A percentile compares a stretch with the other conserved stretches of the same genome.
phyloP scores from a whole-genome alignment of 2,797 vertebrate genomes.

The Falco cherrug region DNA sequence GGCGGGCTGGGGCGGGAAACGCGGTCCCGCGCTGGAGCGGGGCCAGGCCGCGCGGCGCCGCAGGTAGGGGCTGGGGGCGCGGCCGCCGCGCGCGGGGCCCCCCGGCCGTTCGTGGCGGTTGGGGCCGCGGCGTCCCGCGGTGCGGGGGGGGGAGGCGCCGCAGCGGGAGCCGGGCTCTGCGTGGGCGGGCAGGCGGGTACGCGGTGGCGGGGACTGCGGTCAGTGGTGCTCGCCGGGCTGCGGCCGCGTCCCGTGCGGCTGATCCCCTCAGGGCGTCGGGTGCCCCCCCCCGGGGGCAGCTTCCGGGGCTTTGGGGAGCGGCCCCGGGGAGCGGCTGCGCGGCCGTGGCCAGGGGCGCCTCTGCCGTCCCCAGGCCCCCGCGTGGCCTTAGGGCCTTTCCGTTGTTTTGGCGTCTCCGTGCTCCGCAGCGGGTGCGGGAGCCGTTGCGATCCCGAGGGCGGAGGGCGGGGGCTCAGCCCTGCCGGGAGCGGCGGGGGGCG shows the following conservation, averaged over 20 bases:
- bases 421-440: not conserved
- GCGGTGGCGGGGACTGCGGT: not conserved
- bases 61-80: not conserved
- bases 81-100: no score
- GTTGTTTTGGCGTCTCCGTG: not conserved
- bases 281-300: not conserved
- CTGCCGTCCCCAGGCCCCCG: not conserved
- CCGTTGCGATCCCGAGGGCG: not conserved
- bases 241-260: not conserved
- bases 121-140: not conserved
- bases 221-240: not conserved
- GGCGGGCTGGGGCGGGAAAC: not conserved
- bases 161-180: not conserved
- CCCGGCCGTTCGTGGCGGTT: not conserved
- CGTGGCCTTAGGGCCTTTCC: not conserved
- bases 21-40: not conserved
- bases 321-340: not conserved
- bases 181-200: not conserved
- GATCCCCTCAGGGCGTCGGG: not conserved
- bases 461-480: not conserved
- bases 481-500: not conserved
- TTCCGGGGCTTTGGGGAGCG: not conserved
- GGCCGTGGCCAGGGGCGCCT: not conserved
- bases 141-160: no score
- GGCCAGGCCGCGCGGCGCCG: not conserved